Conservation (phyloP, 2,113 vertebrate genomes). For the Oreochromis niloticus region DNA sequence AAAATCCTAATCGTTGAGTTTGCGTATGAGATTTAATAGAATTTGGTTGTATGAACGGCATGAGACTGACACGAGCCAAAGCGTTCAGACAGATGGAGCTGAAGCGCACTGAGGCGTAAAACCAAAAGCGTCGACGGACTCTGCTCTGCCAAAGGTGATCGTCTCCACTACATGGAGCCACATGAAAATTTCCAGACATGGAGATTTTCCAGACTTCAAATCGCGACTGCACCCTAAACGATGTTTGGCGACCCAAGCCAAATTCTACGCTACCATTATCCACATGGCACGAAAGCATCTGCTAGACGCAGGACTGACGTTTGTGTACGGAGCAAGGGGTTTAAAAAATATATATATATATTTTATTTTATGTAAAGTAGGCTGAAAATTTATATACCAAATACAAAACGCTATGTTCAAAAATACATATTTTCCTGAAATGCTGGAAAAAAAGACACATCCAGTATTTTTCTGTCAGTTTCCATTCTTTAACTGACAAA, state of each 20-base stretch:
- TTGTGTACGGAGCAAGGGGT: not conserved
- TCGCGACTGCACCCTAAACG: not conserved
- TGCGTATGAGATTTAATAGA: not conserved
- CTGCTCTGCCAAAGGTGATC: not conserved
- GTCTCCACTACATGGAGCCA: not conserved
- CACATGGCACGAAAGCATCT: conserved; percentile 6
- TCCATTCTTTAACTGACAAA: not conserved
- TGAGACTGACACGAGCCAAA: conserved; percentile 68
- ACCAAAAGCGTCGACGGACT: conserved; percentile 2
- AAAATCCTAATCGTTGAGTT: not conserved
- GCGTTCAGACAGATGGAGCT: conserved; percentile 37
- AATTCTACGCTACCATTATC: conserved; percentile 23
- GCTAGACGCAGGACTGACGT: not conserved
- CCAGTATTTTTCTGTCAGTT: not conserved
- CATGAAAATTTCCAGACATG: not conserved
- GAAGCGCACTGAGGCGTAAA: conserved; percentile 30
- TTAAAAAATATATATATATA: too few species aligned
- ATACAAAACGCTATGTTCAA: not conserved
- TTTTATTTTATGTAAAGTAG: not conserved
- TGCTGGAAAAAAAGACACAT: accelerated
- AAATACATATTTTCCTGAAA: not conserved
- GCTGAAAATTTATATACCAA: not conserved
- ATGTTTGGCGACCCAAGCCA: conserved; percentile 51
- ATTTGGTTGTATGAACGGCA: conserved; percentile 6
- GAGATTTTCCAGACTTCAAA: not conserved